Conservation (phyloP, 1,140 invertebrate species). For the Streblospio benedicti region DNA sequence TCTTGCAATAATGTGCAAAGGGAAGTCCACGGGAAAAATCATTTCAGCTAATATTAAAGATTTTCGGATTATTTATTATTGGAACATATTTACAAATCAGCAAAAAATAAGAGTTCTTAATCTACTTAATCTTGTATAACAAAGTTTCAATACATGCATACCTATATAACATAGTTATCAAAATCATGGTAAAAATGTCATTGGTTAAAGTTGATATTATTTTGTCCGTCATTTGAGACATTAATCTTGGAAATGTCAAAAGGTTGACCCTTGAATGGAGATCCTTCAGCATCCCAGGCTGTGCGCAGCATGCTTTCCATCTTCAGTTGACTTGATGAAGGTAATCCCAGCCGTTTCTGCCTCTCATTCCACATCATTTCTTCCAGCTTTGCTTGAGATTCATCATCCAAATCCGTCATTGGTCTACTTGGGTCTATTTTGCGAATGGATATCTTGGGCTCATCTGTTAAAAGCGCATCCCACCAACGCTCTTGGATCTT, state of each 20-base stretch:
- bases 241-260: slow-evolving; percentile 60
- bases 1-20: no score
- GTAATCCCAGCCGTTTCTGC: slow-evolving; percentile 60
- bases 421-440: slow-evolving; percentile 71
- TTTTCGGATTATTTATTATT: no score
- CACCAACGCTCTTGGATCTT: slow-evolving; percentile 75
- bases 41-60: no score
- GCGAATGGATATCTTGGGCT: slow-evolving; percentile 65
- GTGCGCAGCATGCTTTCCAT: slow-evolving; percentile 61
- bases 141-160: no score
- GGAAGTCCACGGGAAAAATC: no score
- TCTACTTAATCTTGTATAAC: no score
- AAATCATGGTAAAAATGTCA: no score
- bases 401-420: slow-evolving; percentile 66
- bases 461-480: slow-evolving; percentile 62
- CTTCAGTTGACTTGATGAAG: slow-evolving; percentile 61
- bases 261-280: slow-evolving; percentile 69
- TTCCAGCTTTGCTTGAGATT: slow-evolving; percentile 70
- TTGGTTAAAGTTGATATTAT: no score
- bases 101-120: no score
- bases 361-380: slow-evolving; percentile 71
- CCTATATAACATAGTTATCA: no score
- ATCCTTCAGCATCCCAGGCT: slow-evolving; percentile 75
- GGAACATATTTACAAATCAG: no score
- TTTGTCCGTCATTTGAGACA: slow-evolving; percentile 6